Evolutionary conservation across 2,797 vertebrate species (phyloP).

Genomic region (Microhierax caerulescens): DNA sequence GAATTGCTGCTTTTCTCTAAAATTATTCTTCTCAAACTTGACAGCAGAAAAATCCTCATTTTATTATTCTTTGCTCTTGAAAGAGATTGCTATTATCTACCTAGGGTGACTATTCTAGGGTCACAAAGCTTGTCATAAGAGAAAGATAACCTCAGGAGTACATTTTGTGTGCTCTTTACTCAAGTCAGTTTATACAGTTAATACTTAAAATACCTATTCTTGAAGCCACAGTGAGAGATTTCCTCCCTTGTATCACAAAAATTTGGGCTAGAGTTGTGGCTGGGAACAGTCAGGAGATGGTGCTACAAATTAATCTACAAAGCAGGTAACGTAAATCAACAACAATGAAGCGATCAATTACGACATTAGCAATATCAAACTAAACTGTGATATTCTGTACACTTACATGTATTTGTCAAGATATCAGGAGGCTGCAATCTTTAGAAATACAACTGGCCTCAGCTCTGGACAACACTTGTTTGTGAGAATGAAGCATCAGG

Average conservation of each 20-base stretch:
- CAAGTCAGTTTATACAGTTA: background rate
- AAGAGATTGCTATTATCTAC: background rate
- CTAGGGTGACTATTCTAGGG: background rate
- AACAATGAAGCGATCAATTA: background rate
- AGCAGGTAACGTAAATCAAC: background rate
- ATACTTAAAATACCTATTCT: background rate
- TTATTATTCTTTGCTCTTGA: background rate
- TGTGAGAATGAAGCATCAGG: background rate
- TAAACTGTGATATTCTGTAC: background rate
- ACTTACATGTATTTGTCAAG: rapidly evolving
- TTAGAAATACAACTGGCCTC: background rate
- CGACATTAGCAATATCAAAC: background rate
- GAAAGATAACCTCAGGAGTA: background rate
- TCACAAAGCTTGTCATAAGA: background rate
- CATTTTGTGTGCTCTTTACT: background rate
- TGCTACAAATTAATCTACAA: background rate
- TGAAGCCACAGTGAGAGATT: background rate
- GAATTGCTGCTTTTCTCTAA: background rate
- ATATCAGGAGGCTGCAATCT: background rate
- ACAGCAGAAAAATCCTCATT: background rate
- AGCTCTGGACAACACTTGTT: background rate
- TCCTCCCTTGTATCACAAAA: background rate
- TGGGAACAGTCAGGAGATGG: background rate
- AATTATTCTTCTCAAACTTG: background rate
- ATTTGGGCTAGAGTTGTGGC: background rate